These are phyloP conservation scores for Ctenochaetus hawaiiensis DNA, from an alignment of 2,797 vertebrate species.

Conservation along the genomic window DNA sequence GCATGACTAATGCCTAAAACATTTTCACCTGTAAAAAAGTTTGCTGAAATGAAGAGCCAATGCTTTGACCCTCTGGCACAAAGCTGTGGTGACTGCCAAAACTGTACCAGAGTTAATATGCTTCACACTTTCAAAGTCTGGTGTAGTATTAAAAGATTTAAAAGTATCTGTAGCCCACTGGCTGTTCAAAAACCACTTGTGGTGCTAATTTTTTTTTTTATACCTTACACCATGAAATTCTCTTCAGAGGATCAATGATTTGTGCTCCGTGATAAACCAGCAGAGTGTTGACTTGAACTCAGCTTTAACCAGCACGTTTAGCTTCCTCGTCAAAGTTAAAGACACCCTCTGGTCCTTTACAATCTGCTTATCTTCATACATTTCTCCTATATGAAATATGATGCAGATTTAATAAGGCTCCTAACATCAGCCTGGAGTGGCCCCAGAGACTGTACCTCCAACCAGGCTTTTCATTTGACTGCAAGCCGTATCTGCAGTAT, in stretches of 20 bases:
- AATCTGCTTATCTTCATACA: slow-evolving; percentile 5
- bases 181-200: neutral
- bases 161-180: neutral
- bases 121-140: neutral
- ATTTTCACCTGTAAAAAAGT: neutral
- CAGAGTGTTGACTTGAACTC: neutral
- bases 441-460: slow-evolving; percentile 33
- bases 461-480: slow-evolving; percentile 54
- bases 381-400: slow-evolving; percentile 24
- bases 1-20: neutral
- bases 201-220: neutral
- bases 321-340: slow-evolving; percentile 16
- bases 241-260: neutral
- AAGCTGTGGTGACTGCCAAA: too few species aligned
- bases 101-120: too few species aligned
- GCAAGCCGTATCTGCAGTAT: slow-evolving; percentile 66
- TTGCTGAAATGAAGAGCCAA: too few species aligned
- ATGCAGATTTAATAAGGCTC: slow-evolving; percentile 36
- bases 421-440: slow-evolving; percentile 26
- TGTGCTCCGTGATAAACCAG: neutral
- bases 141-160: neutral
- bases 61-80: too few species aligned
- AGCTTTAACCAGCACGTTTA: slow-evolving; percentile 1
- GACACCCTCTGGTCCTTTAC: slow-evolving; percentile 10
- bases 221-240: neutral